Evolutionary conservation across 2,113 vertebrate genomes (phyloP), one percentile per base, ranked within the genome.

Genomic region (Dicrurus megarhynchus): DNA sequence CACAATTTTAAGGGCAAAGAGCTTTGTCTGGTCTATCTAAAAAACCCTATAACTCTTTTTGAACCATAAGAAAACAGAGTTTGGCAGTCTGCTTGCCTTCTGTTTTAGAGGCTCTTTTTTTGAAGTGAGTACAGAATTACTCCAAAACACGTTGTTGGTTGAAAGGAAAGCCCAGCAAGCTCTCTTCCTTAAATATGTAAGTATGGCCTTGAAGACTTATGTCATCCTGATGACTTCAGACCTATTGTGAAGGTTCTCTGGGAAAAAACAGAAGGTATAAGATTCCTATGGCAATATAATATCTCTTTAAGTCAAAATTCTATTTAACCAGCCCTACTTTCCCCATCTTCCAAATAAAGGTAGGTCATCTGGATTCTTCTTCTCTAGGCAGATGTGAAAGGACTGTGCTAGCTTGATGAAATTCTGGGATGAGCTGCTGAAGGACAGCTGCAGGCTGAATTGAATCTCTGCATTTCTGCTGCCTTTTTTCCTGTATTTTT

Each of bases 61-160:
- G 5, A 74, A 8, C 19, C 30, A 9, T 16, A 60, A 46, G 8
- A 77, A 73, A 84, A 39, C 4, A 3, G 5, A 7, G 14, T 32
- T 59, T 19, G 16, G 10, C 55, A 41, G 24, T 22, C 46, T 30
- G 16, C 57, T 80, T 69, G 18, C 15, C 63, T 78, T 42, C 39
- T 80, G 35, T n/a, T 85, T 65, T 4, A 47, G 23, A 35, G 26
- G 6, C 7, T 18, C 6, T 52, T 33, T 53, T 61, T n/a, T 35
- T 21, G 3, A 80, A 55, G 13, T 4, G 2, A 79, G 18, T 24
- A 24, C 23, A 37, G 13, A 64, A 73, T 28, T 73, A 49, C 5
- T 50, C 22, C 11, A 64, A 52, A 63, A 46, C 0, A 0, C 2
- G 0, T 11, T 17, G 11, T 3, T 64, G 12, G 3, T 16, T 50